These are phyloP conservation scores for Galerucella pusilla DNA, from an alignment of 2,888 invertebrate species.

Conservation along the genomic window DNA sequence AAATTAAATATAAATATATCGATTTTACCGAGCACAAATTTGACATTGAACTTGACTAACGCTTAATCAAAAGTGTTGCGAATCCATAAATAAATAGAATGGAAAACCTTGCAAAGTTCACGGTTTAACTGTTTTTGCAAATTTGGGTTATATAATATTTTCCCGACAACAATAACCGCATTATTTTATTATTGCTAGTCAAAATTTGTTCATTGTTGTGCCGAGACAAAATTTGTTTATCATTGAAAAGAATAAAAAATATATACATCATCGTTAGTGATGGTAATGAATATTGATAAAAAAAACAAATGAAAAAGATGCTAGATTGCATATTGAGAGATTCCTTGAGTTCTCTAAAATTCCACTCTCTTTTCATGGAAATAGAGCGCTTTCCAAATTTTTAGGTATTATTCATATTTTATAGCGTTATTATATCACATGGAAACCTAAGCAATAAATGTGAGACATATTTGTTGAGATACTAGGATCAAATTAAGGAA, in stretches of 20 bases:
- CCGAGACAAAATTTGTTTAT: neutral
- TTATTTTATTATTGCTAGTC: neutral
- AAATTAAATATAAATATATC: neutral
- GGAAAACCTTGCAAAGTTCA: conserved; percentile 3
- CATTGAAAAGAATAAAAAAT: neutral
- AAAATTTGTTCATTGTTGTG: neutral
- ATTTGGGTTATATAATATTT: neutral
- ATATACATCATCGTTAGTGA: neutral
- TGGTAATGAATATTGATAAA: too few species aligned
- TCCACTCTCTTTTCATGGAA: too few species aligned
- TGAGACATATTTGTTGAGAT: too few species aligned
- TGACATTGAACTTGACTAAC: neutral
- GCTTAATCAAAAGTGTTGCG: neutral
- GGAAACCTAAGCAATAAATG: too few species aligned
- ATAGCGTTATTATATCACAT: too few species aligned
- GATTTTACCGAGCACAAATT: neutral
- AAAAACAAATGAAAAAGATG: too few species aligned
- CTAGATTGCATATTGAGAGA: too few species aligned
- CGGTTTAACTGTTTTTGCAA: neutral
- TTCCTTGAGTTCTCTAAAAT: too few species aligned
- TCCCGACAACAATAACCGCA: neutral
- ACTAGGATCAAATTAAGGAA: too few species aligned
- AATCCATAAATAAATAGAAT: neutral
- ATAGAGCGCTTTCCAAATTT: too few species aligned
- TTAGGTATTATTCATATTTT: too few species aligned